These are phyloP conservation scores for Acanthisitta chloris DNA, from an alignment of 2,113 vertebrate species.

Conservation along the genomic window DNA sequence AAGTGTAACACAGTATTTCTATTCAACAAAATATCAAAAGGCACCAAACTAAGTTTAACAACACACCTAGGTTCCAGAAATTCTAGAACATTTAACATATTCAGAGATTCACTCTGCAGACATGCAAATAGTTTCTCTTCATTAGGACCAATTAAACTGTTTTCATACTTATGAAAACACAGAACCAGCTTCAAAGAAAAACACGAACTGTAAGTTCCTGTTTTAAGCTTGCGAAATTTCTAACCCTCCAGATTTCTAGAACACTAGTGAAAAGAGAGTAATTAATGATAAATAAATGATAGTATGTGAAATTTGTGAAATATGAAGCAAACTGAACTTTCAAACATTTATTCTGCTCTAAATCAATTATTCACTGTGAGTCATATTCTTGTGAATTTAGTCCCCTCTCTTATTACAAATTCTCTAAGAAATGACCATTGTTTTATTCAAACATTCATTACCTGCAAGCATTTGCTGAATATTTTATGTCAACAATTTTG, in stretches of 20 bases:
- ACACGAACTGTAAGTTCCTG: neutral
- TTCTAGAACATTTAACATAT: neutral
- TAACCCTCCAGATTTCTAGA: neutral
- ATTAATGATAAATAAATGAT: neutral
- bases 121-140: neutral
- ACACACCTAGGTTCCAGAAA: neutral
- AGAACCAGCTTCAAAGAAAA: neutral
- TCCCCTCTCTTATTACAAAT: neutral
- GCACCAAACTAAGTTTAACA: neutral
- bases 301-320: neutral
- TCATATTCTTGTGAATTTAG: neutral
- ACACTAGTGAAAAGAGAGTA: neutral
- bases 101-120: neutral
- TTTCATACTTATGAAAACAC: neutral
- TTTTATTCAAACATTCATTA: conserved; percentile 41
- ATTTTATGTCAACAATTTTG: conserved; percentile 19
- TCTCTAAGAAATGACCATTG: neutral
- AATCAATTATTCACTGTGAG: neutral
- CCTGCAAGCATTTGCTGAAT: conserved; percentile 1
- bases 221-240: neutral
- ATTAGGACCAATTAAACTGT: neutral
- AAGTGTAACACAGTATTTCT: neutral
- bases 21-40: neutral
- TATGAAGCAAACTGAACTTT: neutral
- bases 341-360: neutral